A percentile compares a stretch with the other conserved stretches of the same genome.
These are phyloP conservation scores for Lagodon rhomboides DNA, from an alignment of 2,797 vertebrate species.

Conservation along the genomic window DNA sequence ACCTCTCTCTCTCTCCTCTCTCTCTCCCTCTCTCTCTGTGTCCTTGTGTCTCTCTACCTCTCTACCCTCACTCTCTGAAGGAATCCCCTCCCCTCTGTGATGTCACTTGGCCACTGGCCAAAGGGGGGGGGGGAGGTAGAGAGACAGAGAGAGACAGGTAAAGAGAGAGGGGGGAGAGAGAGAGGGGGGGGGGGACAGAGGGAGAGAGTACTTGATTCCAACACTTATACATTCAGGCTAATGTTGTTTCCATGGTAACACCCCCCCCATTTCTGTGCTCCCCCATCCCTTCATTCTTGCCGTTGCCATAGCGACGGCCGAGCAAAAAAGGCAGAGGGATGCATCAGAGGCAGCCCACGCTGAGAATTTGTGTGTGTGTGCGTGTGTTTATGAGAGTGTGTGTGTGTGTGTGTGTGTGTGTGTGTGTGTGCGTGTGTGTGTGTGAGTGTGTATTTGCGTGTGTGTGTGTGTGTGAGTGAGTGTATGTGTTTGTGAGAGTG, in stretches of 20 bases:
- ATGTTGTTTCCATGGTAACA: constrained; percentile 71
- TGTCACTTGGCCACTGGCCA: constrained; percentile 50
- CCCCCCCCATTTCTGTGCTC: constrained; percentile 5
- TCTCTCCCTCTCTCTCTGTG: constrained; percentile 13
- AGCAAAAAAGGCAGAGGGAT: constrained; percentile 45
- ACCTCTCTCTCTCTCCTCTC: constrained; percentile 8
- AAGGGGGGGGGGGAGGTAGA: background rate
- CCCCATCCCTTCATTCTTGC: constrained; percentile 14
- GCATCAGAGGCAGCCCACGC: constrained; percentile 59
- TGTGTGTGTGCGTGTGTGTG: too few species aligned
- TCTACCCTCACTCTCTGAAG: constrained; percentile 36
- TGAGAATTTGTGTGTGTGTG: background rate
- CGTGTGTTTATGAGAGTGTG: background rate
- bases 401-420: too few species aligned
- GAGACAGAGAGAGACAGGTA: background rate
- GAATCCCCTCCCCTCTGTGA: constrained; percentile 78
- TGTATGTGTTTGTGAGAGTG: too few species aligned
- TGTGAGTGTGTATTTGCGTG: too few species aligned
- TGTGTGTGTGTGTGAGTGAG: too few species aligned
- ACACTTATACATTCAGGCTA: constrained; percentile 38
- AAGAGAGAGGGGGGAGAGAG: background rate
- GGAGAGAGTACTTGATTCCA: constrained; percentile 7
- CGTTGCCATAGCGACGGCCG: constrained; percentile 59
- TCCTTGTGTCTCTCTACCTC: constrained; percentile 7
- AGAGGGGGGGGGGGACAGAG: background rate